Evolutionary conservation across 2,113 vertebrate species (phyloP), one percentile per base, ranked within the genome.

Genomic region (Electrona antarctica): DNA sequence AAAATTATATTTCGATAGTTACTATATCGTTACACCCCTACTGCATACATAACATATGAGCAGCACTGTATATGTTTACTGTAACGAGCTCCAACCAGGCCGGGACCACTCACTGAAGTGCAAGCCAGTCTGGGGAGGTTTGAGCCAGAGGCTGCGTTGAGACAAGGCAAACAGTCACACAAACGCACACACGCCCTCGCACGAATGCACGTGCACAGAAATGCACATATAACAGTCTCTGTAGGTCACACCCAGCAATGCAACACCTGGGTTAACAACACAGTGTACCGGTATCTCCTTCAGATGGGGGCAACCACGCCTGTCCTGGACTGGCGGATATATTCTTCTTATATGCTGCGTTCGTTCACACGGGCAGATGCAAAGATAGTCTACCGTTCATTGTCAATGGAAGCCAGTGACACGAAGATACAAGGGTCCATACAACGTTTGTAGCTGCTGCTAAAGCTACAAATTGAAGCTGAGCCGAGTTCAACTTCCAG

Each of bases 241-340:
- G 11, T 33, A 8, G 10, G 49, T n/a, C 50, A 49, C 64, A 67
- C 62, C 47, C 64, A 56, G 41, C 21, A n/a, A 7, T 63, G 21
- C 54, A 65, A 10, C 54, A 3, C 13, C 67, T 61, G 0, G 15
- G 3, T 73, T 80, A 71, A 62, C 14, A 21, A 55, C 9, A 21
- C 59, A 71, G 68, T 57, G 64, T 72, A 21, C 21, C 21, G 21
- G 21, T 21, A 49, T 57, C 64, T 10, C 46, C 60, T 79, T 60
- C 83, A 71, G 46, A 78, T 66, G 71, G 75, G 75, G 85, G 82
- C 73, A 3, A 83, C 77, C 79, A 70, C 77, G 71, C 21, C 21
- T 21, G 21, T 21, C 79, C 76, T 68, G 74, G 50, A 50, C 49
- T 74, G 49, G 55, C 64, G 29, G 7, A 66, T 74, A 64, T 66